These are phyloP conservation scores for Todiramphus chloris DNA, from an alignment of 2,113 vertebrate genomes.

Conservation along the genomic window DNA sequence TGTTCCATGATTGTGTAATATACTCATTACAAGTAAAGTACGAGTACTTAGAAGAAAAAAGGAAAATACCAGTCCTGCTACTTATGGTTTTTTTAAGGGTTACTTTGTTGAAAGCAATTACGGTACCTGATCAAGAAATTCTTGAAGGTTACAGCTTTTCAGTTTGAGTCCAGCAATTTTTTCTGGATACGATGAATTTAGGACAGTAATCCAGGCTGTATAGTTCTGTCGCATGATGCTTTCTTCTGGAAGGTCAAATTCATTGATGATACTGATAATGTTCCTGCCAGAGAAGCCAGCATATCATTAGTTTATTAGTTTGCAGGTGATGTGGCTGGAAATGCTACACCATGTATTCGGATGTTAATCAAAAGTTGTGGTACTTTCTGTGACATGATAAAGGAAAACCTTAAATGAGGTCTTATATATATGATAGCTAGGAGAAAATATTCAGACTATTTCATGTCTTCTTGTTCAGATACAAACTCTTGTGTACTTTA, in stretches of 20 bases:
- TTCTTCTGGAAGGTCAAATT: conserved; percentile 82
- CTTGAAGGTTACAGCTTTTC: conserved; percentile 77
- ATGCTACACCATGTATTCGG: neutral
- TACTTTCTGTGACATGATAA: neutral
- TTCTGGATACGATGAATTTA: conserved; percentile 70
- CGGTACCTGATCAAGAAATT: conserved; percentile 86
- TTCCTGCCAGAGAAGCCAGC: conserved; percentile 78
- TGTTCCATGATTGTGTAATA: neutral
- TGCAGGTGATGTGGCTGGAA: neutral
- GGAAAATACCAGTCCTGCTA: neutral
- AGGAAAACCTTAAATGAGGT: neutral
- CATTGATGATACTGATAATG: conserved; percentile 80
- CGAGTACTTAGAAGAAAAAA: neutral
- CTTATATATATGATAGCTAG: neutral
- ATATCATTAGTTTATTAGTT: neutral
- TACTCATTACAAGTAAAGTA: neutral
- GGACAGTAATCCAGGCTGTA: conserved; percentile 35
- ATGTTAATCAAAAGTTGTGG: neutral
- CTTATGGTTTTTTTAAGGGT: neutral
- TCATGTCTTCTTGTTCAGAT: neutral
- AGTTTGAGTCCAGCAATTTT: conserved; percentile 69
- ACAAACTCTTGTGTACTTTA: neutral
- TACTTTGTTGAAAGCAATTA: neutral
- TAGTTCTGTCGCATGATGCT: conserved; percentile 82
- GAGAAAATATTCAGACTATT: neutral